A percentile compares a stretch with the other conserved stretches of the same genome.
phyloP scores from a whole-genome alignment of 2,888 invertebrate genomes.

The Hyposoter dolosus region DNA sequence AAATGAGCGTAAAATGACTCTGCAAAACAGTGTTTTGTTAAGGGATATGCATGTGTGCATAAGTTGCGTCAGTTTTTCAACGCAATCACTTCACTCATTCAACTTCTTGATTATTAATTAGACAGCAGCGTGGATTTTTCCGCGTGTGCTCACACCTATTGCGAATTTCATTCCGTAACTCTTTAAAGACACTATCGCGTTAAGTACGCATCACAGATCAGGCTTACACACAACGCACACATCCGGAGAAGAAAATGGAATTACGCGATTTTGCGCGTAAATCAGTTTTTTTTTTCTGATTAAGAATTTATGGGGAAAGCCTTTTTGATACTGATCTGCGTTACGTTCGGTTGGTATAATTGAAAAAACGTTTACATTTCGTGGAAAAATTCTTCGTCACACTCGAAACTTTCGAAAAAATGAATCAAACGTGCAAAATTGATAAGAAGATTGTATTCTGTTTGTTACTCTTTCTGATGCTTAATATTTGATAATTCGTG shows the following conservation, averaged over 20 bases:
- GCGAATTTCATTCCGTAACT: conserved; percentile 59
- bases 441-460: background rate
- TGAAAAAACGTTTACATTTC: background rate
- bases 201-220: conserved; percentile 39
- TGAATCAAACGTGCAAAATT: background rate
- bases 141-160: conserved; percentile 22
- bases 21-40: conserved; percentile 22
- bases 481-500: background rate
- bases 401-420: background rate
- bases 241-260: conserved; percentile 55
- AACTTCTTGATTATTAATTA: conserved; percentile 63
- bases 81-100: conserved; percentile 52
- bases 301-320: conserved; percentile 17
- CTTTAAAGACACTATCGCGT: conserved; percentile 48
- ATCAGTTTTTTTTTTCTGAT: conserved; percentile 26
- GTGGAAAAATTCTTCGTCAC: background rate
- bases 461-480: background rate
- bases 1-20: conserved; percentile 32
- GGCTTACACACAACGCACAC: conserved; percentile 15
- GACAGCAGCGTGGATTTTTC: conserved; percentile 5
- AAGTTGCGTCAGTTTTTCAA: conserved; percentile 41
- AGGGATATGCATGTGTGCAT: conserved; percentile 5
- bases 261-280: conserved; percentile 50
- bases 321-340: background rate
- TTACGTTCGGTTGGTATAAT: background rate